Evolutionary conservation across 2,888 invertebrate species (phyloP), one percentile per base, ranked within the genome.

Genomic region (Podotricha telesiphe): DNA sequence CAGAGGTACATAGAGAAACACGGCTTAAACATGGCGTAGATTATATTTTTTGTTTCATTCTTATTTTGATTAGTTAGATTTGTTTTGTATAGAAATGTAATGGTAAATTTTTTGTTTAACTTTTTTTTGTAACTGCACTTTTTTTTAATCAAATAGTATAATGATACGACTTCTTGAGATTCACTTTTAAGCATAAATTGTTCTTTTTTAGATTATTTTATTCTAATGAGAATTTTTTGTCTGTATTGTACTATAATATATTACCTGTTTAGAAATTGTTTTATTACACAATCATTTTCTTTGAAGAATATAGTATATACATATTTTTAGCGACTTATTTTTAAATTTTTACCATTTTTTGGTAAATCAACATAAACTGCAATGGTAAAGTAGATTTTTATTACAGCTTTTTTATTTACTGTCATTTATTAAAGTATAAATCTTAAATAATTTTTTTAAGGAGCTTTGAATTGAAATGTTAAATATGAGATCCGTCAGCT

Each of bases 1-100:
- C 94, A 94, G 84, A 94, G 95, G 81, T 98, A 97, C 83, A 95
- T 97, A 74, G 95, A 96, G 84, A 97, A 96, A 85, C 95, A 97
- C 81, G 95, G 95, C 48, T 89, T 96, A 58, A 85, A 87, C 53
- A 68, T 86, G 2, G 82, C 85, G 2, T 48, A 83, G 48, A 75
- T 73, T 65, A n/a, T 85, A 83, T 76, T 51, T 22, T 10, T 17
- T 17, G 5, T 17, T 28, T 28, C 2, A 28, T 28, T 28, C 2
- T 5, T 28, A 6, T 5, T 28, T 28, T 37, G 10, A 8, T 37
- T 37, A 8, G 8, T 37, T 37, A 37, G 37, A 37, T 37, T 37
- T 28, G 28, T 28, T 2, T 28, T 37, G 37, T 8, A 37, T 37
- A 10, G 42, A 42, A 42, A 42, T 42, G 13, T 42, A 42, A 13